These are phyloP conservation scores for Clunio marinus DNA, from an alignment of 2,888 invertebrate species.

Conservation along the genomic window DNA sequence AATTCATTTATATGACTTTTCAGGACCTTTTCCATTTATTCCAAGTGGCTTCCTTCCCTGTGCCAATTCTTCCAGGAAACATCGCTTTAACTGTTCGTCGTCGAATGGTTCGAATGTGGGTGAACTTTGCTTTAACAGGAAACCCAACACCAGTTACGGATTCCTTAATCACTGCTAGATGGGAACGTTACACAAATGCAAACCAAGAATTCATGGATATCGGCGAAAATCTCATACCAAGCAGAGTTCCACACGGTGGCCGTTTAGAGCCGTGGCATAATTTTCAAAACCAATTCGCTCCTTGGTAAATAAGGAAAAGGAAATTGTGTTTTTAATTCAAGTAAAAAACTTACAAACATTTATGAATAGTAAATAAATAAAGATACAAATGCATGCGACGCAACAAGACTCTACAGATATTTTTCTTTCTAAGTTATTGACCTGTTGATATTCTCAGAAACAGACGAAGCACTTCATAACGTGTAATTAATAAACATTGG, in stretches of 20 bases:
- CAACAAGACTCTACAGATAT: no score
- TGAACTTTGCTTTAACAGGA: conserved; percentile 52
- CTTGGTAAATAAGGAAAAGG: conserved; percentile 5
- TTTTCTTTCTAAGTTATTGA: no score
- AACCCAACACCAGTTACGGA: conserved; percentile 53
- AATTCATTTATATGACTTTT: conserved; percentile 14
- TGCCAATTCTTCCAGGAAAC: conserved; percentile 39
- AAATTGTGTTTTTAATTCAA: no score
- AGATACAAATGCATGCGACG: no score
- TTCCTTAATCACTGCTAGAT: conserved; percentile 52
- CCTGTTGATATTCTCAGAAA: no score
- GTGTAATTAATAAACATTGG: no score
- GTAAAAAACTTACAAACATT: no score
- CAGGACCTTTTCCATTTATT: conserved; percentile 53
- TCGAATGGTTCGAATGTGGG: conserved; percentile 53
- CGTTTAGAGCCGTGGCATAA: conserved; percentile 54
- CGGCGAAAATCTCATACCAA: conserved; percentile 52
- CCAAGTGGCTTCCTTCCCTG: conserved; percentile 44
- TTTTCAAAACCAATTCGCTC: conserved; percentile 45
- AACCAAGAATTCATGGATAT: conserved; percentile 53
- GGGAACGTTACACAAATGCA: conserved; percentile 50
- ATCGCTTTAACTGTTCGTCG: conserved; percentile 45
- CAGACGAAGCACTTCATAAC: no score
- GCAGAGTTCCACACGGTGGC: conserved; percentile 52
- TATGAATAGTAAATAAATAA: no score